Conservation (phyloP, 2,797 vertebrate genomes). For the Semaprochilodus insignis region DNA sequence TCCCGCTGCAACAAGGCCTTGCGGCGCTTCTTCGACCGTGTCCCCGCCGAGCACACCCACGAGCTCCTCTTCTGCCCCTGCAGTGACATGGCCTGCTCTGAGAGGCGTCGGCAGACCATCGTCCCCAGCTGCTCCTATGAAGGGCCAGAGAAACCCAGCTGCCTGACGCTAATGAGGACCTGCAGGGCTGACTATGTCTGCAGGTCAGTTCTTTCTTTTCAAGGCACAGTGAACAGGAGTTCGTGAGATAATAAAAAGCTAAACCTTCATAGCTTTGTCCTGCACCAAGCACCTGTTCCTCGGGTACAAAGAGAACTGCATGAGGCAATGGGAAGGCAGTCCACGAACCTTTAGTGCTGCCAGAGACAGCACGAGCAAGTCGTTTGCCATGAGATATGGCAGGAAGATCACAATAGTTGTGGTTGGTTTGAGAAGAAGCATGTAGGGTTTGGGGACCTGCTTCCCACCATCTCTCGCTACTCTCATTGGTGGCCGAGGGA, state of each 20-base stretch:
- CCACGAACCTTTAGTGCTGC: too few relatives aligned
- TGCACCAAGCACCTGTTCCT: too few relatives aligned
- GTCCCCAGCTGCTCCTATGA: constrained; percentile 95
- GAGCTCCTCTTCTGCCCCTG: constrained; percentile 97
- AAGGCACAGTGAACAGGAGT: not conserved
- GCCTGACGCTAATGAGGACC: constrained; percentile 82
- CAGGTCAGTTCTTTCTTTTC: constrained; percentile 77
- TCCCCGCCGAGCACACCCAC: constrained; percentile 90
- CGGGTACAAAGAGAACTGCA: too few relatives aligned
- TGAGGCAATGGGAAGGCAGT: too few relatives aligned
- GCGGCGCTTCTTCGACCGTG: constrained; percentile 93
- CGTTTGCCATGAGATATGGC: too few relatives aligned
- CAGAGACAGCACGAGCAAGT: too few relatives aligned
- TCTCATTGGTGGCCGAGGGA: too few relatives aligned
- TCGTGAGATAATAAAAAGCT: not conserved
- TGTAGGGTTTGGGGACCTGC: too few relatives aligned
- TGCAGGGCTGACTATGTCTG: constrained; percentile 90
- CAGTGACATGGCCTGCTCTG: constrained; percentile 87
- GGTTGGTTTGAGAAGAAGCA: too few relatives aligned
- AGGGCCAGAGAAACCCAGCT: constrained; percentile 85
- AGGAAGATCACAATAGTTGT: too few relatives aligned
- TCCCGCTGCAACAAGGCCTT: constrained; percentile 93
- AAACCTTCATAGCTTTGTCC: too few relatives aligned
- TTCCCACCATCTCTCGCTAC: too few relatives aligned
- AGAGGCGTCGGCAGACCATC: constrained; percentile 94